A percentile compares a stretch with the other conserved stretches of the same genome.
These are phyloP conservation scores for Nesidiocoris tenuis DNA, from an alignment of 2,888 invertebrate species.

Conservation along the genomic window DNA sequence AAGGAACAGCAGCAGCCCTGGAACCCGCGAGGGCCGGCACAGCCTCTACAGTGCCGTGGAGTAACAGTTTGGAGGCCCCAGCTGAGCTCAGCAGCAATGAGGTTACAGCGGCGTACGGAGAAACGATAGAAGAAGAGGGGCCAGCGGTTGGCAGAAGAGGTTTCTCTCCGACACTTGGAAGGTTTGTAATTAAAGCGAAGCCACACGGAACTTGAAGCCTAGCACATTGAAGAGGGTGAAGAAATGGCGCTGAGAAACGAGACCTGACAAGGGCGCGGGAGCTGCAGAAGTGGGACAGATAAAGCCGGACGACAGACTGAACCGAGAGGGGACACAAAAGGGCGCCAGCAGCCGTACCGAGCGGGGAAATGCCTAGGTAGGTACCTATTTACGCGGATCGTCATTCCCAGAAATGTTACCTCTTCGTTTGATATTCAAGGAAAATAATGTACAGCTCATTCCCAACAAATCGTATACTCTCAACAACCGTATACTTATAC, in stretches of 20 bases:
- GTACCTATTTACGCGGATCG: not conserved
- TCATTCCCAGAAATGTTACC: not conserved
- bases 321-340: not conserved
- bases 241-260: not conserved
- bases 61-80: not conserved
- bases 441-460: too few relatives aligned
- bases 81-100: not conserved
- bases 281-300: not conserved
- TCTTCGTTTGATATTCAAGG: too few relatives aligned
- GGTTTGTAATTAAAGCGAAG: slow-evolving; percentile 37
- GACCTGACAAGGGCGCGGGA: not conserved
- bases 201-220: not conserved
- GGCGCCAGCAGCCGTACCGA: not conserved
- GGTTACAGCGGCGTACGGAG: not conserved
- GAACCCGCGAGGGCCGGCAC: not conserved
- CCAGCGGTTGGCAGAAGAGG: slow-evolving; percentile 1
- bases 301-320: not conserved
- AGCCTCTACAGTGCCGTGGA: not conserved
- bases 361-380: not conserved
- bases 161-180: slow-evolving; percentile 29
- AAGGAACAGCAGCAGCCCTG: slow-evolving; percentile 18
- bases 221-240: not conserved
- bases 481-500: too few relatives aligned
- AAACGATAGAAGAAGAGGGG: slow-evolving; percentile 28
- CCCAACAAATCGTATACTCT: too few relatives aligned